Percentiles rank a stretch among this genome's conserved stretches.
Evolutionary conservation across 2,888 invertebrate genomes (phyloP).

Genomic region (Rhamnusium bicolor): DNA sequence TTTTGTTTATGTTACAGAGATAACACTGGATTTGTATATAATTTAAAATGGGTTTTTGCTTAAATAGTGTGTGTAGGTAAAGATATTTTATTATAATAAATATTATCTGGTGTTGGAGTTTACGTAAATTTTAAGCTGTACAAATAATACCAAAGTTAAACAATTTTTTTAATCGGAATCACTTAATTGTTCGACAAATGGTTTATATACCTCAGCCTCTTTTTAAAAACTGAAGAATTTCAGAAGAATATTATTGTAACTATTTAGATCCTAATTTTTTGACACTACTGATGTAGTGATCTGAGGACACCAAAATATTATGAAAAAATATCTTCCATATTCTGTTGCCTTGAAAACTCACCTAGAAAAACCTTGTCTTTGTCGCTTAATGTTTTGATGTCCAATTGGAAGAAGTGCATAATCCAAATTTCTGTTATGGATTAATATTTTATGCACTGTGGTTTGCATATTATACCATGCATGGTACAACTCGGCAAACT

Average conservation of each 20-base stretch:
- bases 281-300: neutral
- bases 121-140: too few species aligned
- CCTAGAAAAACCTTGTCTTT: neutral
- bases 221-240: neutral
- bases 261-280: neutral
- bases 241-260: neutral
- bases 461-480: neutral
- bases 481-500: neutral
- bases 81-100: too few species aligned
- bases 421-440: neutral
- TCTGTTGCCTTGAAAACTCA: neutral
- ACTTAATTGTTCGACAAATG: too few species aligned
- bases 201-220: too few species aligned
- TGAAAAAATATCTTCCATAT: neutral
- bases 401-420: slow-evolving; percentile 1
- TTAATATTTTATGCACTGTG: neutral
- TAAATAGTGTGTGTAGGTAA: too few species aligned
- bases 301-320: neutral
- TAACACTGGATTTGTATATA: too few species aligned
- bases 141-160: too few species aligned
- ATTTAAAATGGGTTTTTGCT: too few species aligned
- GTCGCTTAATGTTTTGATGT: neutral
- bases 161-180: too few species aligned
- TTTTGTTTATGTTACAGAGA: too few species aligned
- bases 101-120: too few species aligned